Evolutionary conservation across 2,888 invertebrate genomes (phyloP).

Genomic region (Phyllotreta cruciferae): DNA sequence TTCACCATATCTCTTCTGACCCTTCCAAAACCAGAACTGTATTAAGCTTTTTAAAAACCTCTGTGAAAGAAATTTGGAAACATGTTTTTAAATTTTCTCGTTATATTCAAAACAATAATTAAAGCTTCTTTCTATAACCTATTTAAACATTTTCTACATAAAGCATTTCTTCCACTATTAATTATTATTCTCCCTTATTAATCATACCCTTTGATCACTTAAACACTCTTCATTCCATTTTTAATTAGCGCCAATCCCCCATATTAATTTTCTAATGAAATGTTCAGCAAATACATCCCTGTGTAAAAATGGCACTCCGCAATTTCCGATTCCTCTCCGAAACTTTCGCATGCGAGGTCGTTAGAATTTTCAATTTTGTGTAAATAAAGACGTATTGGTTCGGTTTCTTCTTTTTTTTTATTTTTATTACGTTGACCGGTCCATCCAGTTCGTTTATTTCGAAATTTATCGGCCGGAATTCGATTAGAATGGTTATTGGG

Average conservation of each 20-base stretch:
- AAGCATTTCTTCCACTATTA: too few species aligned
- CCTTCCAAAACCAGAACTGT: not conserved
- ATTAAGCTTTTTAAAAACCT: not conserved
- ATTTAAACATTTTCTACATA: too few species aligned
- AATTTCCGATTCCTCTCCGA: constrained; percentile 22
- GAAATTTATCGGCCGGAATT: constrained; percentile 38
- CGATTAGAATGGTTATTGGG: constrained; percentile 31
- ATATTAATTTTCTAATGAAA: not conserved
- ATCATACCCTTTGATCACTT: too few species aligned
- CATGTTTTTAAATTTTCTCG: not conserved
- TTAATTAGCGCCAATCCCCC: not conserved
- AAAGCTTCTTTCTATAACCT: too few species aligned
- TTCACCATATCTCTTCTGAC: constrained; percentile 6
- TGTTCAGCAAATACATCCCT: constrained; percentile 11
- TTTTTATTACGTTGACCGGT: constrained; percentile 39
- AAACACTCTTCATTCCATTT: not conserved
- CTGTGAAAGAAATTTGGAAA: not conserved
- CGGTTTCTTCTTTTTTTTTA: constrained; percentile 38
- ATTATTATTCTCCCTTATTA: too few species aligned
- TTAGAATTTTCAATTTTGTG: constrained; percentile 38
- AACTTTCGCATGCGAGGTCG: constrained; percentile 24
- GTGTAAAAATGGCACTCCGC: constrained; percentile 5
- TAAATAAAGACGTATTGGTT: constrained; percentile 45
- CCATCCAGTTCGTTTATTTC: constrained; percentile 35
- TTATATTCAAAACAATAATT: too few species aligned